Evolutionary conservation across 1,140 invertebrate species (phyloP), one percentile per base, ranked within the genome.

Genomic region (Ctenoplectra terminalis): DNA sequence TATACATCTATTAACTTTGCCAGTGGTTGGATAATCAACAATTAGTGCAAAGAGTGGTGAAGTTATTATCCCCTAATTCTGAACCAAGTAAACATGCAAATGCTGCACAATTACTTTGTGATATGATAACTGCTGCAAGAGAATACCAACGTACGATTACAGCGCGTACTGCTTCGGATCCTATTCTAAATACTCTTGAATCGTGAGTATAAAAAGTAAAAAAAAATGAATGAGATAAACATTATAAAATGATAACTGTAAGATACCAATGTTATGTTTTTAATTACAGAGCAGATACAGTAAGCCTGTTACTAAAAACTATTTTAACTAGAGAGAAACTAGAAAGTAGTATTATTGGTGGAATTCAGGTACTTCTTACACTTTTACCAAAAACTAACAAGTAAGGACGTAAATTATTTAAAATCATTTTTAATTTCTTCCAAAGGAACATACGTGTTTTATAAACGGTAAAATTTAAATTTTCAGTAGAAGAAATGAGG

Each of bases 11-110:
- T 60, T 87, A 74, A 73, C 37, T 80, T 87, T 88, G 88, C 72
- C 92, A 99, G 98, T 99, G 98, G 98, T 95, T 99, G 88, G 96
- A 98, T 94, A 97, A 97, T 91, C 95, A 98, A 92, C 95, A 96
- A 91, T 95, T 98, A 89, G 95, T 99, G 84, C 96, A 98, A 93
- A 96, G 95, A 92, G 94, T 99, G 90, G 95, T 99, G 84, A 95
- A 95, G 88, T 94, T 98, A 92, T 95, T 99, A 89, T 96, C 97
- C 90, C 96, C 97, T 82, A 95, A 95, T 79, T 95, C 96, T 88
- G 96, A 97, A 91, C 94, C 95, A 89, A 95, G 96, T 87, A 96
- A 96, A 90, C 97, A 98, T 92, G 95, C 95, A 88, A 98, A 98
- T 94, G 96, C 96, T 91, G 95, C 97, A 87, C 96, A 97, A 93